Evolutionary conservation across 2,113 vertebrate species (phyloP).

Genomic region (Artemisiospiza belli): DNA sequence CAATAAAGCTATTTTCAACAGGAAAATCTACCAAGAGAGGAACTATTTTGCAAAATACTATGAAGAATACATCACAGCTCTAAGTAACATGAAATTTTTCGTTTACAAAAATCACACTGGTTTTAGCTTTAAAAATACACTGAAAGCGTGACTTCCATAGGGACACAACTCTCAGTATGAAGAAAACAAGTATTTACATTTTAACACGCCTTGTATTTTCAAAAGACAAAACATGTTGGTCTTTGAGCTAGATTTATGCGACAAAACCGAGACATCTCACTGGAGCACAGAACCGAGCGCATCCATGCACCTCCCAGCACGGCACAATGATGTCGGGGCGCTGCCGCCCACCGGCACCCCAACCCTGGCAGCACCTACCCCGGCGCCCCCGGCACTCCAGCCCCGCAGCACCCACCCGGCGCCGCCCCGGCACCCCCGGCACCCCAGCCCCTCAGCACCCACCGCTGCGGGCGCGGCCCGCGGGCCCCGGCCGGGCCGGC

Average conservation of each 20-base stretch:
- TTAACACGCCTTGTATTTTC: fast-evolving
- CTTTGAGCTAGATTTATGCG: fast-evolving
- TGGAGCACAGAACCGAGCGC: fast-evolving
- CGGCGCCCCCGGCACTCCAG: too few relatives aligned
- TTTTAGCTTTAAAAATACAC: neutral
- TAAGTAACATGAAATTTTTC: neutral
- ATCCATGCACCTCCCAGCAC: fast-evolving
- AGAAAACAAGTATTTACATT: too few relatives aligned
- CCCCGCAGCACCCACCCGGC: too few relatives aligned
- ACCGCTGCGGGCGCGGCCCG: constrained; percentile 54
- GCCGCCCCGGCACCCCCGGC: too few relatives aligned
- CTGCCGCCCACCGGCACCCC: neutral
- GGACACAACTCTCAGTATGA: fast-evolving
- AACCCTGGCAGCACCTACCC: too few relatives aligned
- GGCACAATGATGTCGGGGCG: fast-evolving
- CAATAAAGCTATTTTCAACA: neutral
- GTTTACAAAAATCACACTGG: fast-evolving
- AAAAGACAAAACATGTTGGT: neutral
- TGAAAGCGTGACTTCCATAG: fast-evolving
- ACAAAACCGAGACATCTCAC: fast-evolving
- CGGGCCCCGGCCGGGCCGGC: constrained; percentile 54
- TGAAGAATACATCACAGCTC: neutral
- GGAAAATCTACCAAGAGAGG: neutral
- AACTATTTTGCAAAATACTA: neutral
- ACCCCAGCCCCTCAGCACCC: neutral